phyloP scores from a whole-genome alignment of 2,797 vertebrate species.

The Malacoraja senta region DNA sequence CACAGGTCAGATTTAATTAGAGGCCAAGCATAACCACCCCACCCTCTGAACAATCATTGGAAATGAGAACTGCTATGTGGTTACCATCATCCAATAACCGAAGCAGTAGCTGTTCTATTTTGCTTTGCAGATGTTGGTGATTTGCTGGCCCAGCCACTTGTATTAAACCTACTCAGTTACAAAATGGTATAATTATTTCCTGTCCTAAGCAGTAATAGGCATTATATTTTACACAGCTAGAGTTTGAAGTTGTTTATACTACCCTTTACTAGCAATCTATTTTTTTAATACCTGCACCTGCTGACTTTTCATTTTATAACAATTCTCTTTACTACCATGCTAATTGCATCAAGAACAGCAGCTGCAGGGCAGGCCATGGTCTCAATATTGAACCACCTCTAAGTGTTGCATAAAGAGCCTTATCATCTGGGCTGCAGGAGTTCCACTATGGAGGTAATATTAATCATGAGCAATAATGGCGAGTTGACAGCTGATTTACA shows the following conservation, averaged over 20 bases:
- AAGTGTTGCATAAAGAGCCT: neutral
- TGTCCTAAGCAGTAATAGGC: slow-evolving; percentile 46
- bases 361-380: slow-evolving; percentile 15
- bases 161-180: slow-evolving; percentile 50
- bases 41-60: neutral
- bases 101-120: slow-evolving; percentile 44
- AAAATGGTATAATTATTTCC: slow-evolving; percentile 55
- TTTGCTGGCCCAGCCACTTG: slow-evolving; percentile 48
- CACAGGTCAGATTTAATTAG: slow-evolving; percentile 43
- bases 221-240: slow-evolving; percentile 44
- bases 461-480: neutral
- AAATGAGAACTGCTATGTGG: slow-evolving; percentile 42
- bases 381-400: slow-evolving; percentile 12
- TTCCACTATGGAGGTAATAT: neutral
- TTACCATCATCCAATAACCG: slow-evolving; percentile 41
- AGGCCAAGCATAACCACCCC: slow-evolving; percentile 32
- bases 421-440: neutral
- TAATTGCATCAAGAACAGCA: slow-evolving; percentile 34
- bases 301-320: slow-evolving; percentile 33
- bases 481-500: neutral
- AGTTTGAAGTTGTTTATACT: slow-evolving; percentile 43
- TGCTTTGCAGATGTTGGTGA: slow-evolving; percentile 46
- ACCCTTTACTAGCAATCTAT: neutral
- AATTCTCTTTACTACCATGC: slow-evolving; percentile 16
- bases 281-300: slow-evolving; percentile 44